phyloP scores from a whole-genome alignment of 2,113 vertebrate genomes.

The Phrynosoma platyrhinos region DNA sequence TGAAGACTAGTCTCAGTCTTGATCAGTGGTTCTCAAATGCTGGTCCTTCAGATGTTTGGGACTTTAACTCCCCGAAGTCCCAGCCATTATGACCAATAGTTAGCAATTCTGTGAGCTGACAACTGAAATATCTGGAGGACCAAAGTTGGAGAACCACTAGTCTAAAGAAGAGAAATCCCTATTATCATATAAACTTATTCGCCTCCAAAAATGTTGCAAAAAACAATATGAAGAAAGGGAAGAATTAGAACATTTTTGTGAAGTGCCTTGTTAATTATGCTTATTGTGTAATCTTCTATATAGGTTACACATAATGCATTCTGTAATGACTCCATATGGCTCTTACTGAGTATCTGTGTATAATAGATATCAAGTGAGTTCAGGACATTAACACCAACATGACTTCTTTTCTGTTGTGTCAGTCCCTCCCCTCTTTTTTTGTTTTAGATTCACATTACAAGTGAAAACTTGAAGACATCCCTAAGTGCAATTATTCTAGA shows the following conservation, averaged over 20 bases:
- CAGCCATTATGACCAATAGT: no score
- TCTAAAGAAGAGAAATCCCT: not conserved
- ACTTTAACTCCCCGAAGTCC: no score
- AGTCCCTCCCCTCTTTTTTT: not conserved
- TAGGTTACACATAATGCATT: not conserved
- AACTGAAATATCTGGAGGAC: no score
- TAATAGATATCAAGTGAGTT: not conserved
- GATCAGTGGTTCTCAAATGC: no score
- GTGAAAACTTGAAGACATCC: not conserved
- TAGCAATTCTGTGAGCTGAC: no score
- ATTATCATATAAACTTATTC: not conserved
- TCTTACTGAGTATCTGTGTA: not conserved
- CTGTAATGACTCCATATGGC: not conserved
- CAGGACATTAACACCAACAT: not conserved
- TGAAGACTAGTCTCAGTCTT: not conserved
- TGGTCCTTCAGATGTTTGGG: no score
- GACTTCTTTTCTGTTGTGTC: not conserved
- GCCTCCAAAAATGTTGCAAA: not conserved
- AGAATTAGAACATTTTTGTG: not conserved
- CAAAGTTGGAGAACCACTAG: no score
- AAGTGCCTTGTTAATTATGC: not conserved
- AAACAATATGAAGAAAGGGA: not conserved
- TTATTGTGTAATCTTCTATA: not conserved
- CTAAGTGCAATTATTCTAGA: conserved; percentile 19
- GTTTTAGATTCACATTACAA: not conserved